Evolutionary conservation across 2,888 invertebrate species (phyloP).

Genomic region (Prosapia bicincta): DNA sequence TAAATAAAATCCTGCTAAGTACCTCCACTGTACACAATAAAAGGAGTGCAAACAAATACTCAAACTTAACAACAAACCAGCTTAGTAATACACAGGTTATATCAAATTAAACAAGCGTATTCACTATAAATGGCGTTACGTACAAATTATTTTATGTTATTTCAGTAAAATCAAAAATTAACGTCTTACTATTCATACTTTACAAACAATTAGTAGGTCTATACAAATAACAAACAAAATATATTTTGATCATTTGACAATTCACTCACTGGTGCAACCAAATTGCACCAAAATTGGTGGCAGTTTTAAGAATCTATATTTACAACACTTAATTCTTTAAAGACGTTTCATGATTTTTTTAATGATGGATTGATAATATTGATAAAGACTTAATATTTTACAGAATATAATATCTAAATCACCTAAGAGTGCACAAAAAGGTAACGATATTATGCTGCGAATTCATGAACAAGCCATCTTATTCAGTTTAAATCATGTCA

Average conservation of each 20-base stretch:
- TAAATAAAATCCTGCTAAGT: conserved; percentile 24
- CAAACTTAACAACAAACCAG: background rate
- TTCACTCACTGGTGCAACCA: background rate
- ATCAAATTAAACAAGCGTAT: background rate
- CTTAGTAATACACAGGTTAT: background rate
- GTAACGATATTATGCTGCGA: background rate
- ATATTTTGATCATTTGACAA: background rate
- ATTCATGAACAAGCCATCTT: background rate
- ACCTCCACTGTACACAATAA: conserved; percentile 6
- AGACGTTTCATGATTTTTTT: background rate
- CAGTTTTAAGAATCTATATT: background rate
- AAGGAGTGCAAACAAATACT: background rate
- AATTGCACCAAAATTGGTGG: background rate
- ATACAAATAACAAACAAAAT: background rate
- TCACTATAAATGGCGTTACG: background rate
- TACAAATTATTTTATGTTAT: too few relatives aligned
- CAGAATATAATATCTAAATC: background rate
- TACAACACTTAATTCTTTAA: background rate
- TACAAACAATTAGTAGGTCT: background rate
- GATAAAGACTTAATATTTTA: background rate
- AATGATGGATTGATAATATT: background rate
- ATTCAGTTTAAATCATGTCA: background rate
- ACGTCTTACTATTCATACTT: background rate
- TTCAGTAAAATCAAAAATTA: too few relatives aligned
- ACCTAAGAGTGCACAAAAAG: background rate